Conservation (phyloP, 2,113 vertebrate species). For the Tragelaphus strepsiceros region DNA sequence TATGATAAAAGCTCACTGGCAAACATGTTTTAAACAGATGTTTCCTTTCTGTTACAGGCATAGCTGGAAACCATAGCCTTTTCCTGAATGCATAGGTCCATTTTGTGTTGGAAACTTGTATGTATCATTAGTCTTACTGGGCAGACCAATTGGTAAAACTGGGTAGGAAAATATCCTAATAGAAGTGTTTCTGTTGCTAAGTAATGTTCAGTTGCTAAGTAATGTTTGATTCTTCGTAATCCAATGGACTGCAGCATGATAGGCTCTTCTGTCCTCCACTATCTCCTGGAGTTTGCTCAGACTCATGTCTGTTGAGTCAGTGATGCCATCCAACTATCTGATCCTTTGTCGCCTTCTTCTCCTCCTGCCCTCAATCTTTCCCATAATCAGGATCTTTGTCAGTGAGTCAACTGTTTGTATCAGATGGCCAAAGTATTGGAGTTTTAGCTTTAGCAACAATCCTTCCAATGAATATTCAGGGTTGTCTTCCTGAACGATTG, state of each 20-base stretch:
- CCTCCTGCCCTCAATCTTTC: not conserved
- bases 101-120: not conserved
- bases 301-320: not conserved
- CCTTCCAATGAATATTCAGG: not conserved
- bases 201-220: not conserved
- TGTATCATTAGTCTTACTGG: not conserved
- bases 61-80: not conserved
- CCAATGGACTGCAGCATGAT: not conserved
- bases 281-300: not conserved
- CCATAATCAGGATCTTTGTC: not conserved
- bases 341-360: not conserved
- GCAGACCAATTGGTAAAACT: not conserved
- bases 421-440: not conserved
- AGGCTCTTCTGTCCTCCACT: not conserved
- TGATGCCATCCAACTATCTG: not conserved
- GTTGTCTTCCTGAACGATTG: not conserved
- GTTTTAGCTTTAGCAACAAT: not conserved
- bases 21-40: not conserved
- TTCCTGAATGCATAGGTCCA: accelerated
- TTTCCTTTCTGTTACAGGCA: not conserved
- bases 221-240: not conserved
- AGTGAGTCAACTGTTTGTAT: not conserved
- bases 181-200: not conserved
- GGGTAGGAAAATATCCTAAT: not conserved
- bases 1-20: not conserved